Conservation (phyloP, 2,797 vertebrate species). For the Aplochiton taeniatus region DNA sequence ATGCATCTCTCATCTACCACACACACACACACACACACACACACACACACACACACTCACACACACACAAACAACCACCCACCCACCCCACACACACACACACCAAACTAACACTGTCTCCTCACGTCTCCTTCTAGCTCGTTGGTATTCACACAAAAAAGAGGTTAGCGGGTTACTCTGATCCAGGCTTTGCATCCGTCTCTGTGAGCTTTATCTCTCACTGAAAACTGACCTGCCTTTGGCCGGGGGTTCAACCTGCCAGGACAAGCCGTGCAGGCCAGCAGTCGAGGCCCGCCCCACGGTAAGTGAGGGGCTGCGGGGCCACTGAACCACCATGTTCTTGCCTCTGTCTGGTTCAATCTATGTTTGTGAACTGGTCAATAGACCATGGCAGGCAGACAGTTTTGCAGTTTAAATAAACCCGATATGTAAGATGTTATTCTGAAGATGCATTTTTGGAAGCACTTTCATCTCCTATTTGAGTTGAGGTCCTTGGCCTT, state of each 20-base stretch:
- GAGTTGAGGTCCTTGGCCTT: too few relatives aligned
- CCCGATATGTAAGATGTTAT: too few relatives aligned
- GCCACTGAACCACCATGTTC: not conserved
- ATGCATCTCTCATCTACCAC: not conserved
- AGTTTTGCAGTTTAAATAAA: too few relatives aligned
- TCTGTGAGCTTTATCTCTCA: not conserved
- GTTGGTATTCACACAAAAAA: not conserved
- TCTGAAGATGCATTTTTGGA: too few relatives aligned
- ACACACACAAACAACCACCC: not conserved
- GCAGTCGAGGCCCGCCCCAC: not conserved
- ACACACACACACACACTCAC: not conserved
- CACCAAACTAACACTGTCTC: too few relatives aligned
- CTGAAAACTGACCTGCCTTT: not conserved
- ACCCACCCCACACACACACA: not conserved
- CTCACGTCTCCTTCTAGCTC: constrained; percentile 32
- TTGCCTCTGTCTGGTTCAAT: not conserved
- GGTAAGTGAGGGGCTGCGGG: not conserved
- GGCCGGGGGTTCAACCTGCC: not conserved
- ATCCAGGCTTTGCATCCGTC: not conserved
- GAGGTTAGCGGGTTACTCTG: not conserved
- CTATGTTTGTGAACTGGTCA: not conserved
- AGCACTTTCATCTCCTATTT: too few relatives aligned
- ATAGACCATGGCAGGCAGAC: not conserved
- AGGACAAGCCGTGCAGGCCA: not conserved
- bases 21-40: constrained; percentile 3